Evolutionary conservation across 1,140 invertebrate species (phyloP), one percentile per base, ranked within the genome.

Genomic region (Cylas formicarius): DNA sequence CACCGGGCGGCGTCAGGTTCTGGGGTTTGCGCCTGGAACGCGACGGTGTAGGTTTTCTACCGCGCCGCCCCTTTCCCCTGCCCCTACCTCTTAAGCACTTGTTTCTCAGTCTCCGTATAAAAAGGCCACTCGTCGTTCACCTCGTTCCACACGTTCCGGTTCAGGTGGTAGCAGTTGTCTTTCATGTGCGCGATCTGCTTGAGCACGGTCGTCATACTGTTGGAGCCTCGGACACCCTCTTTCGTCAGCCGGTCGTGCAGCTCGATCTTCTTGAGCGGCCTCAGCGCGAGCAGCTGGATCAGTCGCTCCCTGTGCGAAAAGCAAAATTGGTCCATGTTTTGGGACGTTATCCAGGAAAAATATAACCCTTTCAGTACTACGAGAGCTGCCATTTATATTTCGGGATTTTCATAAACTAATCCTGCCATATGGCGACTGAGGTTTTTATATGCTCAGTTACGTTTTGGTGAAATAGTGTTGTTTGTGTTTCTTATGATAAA

Each of bases 101-200:
- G 79, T 64, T 77, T 77, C 61, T 97, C 91, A 57, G 89, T 81
- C 47, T 92, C 88, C 20, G 82, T 80, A 60, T 92, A 96, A 70
- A 85, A 93, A 24, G 87, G 84, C 91, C 91, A 97, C 62, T 95
- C 89, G 58, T 90, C 84, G 56, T 86, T 81, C 32, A 97, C 89
- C 61, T 95, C 90, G 63, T 87, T 89, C 87, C 90, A 95, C 48
- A 88, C 72, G 57, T 84, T 77, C 37, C 84, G 81, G 35, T 82
- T 76, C 61, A 97, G 72, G 58, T 87, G 80, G 69, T 89, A 95
- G 50, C 80, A 81, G 70, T 94, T 94, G 66, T 93, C 87, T 60
- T 84, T 83, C 61, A 88, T 71, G 28, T 67, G 71, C 40, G 86
- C 81, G 44, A 95, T 80, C 62, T 84, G 80, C 52, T 80, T 81